These are phyloP conservation scores for Enteromius radiatus DNA, from an alignment of 2,797 vertebrate species.

Conservation along the genomic window DNA sequence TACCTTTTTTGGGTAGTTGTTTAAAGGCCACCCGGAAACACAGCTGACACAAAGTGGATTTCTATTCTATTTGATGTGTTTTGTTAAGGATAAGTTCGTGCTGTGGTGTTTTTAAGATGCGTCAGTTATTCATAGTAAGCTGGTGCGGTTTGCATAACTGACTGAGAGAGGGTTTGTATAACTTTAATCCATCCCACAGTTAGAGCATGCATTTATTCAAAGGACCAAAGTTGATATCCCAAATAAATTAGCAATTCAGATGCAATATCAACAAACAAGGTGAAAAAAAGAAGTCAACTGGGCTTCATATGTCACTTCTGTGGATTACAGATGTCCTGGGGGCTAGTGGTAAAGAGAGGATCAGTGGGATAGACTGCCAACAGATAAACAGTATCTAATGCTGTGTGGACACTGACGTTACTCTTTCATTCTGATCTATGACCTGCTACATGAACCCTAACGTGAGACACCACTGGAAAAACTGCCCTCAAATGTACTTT, in stretches of 20 bases:
- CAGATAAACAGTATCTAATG: conserved; percentile 46
- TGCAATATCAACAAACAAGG: conserved; percentile 57
- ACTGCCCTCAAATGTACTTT: not conserved
- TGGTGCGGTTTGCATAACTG: conserved; percentile 38
- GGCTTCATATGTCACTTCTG: conserved; percentile 50
- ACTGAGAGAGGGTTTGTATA: conserved; percentile 40
- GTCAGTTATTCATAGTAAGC: conserved; percentile 37
- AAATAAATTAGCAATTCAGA: conserved; percentile 58
- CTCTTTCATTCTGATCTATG: conserved; percentile 42
- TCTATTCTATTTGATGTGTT: conserved; percentile 8
- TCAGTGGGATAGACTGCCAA: conserved; percentile 36
- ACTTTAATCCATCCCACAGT: conserved; percentile 48
- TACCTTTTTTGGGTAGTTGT: no score
- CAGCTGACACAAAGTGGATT: conserved; percentile 7
- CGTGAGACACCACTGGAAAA: not conserved
- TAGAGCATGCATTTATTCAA: conserved; percentile 56
- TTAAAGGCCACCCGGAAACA: conserved; percentile 7
- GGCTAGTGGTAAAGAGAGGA: conserved; percentile 44
- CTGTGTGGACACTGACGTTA: conserved; percentile 30
- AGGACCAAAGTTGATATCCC: conserved; percentile 49
- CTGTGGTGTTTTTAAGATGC: conserved; percentile 5
- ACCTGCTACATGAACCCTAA: conserved; percentile 45
- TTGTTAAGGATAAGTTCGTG: not conserved
- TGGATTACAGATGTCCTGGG: conserved; percentile 53
- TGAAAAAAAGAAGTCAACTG: conserved; percentile 49